Percentiles rank a stretch among this genome's conserved stretches.
These are phyloP conservation scores for Brachionus paranguensis DNA, from an alignment of 1,140 invertebrate genomes.

Conservation along the genomic window DNA sequence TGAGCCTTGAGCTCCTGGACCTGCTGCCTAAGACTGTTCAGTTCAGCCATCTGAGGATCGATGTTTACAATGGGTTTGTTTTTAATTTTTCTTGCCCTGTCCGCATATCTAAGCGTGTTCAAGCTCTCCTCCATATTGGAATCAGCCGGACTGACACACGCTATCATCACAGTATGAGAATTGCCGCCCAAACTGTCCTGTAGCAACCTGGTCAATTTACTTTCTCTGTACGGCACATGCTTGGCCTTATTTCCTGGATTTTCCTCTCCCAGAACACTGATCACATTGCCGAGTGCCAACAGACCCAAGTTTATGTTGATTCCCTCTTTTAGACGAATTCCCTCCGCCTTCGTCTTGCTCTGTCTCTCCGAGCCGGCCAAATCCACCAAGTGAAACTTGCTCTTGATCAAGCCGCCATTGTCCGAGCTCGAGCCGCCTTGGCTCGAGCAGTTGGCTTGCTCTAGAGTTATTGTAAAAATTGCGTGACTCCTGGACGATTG, in stretches of 20 bases:
- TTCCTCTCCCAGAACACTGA: background rate
- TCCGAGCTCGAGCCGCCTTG: background rate
- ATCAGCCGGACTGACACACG: slow-evolving; percentile 83
- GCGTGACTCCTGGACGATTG: slow-evolving; percentile 75
- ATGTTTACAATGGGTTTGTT: slow-evolving; percentile 86
- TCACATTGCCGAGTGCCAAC: slow-evolving; percentile 27
- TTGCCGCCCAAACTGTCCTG: slow-evolving; percentile 81
- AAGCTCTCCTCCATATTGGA: slow-evolving; percentile 82
- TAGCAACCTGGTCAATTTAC: slow-evolving; percentile 54
- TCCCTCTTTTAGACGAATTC: slow-evolving; percentile 93
- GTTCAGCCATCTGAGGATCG: slow-evolving; percentile 64
- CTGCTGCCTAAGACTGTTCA: slow-evolving; percentile 50
- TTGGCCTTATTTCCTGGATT: slow-evolving; percentile 51
- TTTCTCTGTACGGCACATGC: slow-evolving; percentile 57
- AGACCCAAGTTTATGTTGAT: slow-evolving; percentile 35
- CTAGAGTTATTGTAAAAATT: slow-evolving; percentile 66
- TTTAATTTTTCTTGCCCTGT: slow-evolving; percentile 78
- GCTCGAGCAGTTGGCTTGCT: background rate
- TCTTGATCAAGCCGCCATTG: background rate
- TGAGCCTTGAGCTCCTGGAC: slow-evolving; percentile 50
- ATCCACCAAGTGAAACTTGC: slow-evolving; percentile 40
- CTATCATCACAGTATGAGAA: slow-evolving; percentile 84
- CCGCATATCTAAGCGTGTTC: slow-evolving; percentile 79
- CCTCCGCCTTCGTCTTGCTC: slow-evolving; percentile 93
- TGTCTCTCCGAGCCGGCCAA: slow-evolving; percentile 87